Conservation (phyloP, 92 coral and sea anemone species). For the Desmophyllum pertusum region DNA sequence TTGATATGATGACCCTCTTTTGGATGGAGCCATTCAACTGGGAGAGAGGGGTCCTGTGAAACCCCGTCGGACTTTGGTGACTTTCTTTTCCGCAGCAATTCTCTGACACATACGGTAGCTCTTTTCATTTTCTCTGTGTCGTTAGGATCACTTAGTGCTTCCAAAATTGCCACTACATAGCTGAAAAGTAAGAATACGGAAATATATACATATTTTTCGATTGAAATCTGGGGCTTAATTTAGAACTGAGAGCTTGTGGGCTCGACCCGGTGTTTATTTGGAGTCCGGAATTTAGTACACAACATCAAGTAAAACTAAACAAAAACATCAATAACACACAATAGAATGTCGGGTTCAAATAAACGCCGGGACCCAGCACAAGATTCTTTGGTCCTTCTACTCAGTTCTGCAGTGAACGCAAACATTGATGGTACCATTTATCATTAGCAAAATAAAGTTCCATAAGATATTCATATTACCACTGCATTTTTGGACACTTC, state of each 20-base stretch:
- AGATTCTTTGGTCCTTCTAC: no score
- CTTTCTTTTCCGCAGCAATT: slow-evolving; percentile 54
- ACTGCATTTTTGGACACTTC: no score
- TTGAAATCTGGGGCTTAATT: no score
- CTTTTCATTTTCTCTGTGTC: slow-evolving; percentile 71
- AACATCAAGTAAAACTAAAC: not conserved
- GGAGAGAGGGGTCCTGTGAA: slow-evolving; percentile 60
- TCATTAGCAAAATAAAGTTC: not conserved
- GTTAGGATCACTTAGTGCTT: slow-evolving; percentile 71
- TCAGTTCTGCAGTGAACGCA: no score
- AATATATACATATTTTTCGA: no score
- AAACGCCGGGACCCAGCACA: no score
- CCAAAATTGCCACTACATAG: slow-evolving; percentile 73
- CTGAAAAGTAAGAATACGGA: slow-evolving; percentile 27
- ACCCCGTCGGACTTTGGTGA: slow-evolving; percentile 35
- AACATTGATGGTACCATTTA: not conserved
- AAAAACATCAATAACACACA: not conserved
- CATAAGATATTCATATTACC: no score
- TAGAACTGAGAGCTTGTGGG: no score
- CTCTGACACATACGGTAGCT: slow-evolving; percentile 47
- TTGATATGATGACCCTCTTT: slow-evolving; percentile 65
- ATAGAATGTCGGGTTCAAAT: no score
- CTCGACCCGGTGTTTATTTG: not conserved
- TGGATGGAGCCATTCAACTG: slow-evolving; percentile 81
- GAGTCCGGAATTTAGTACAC: not conserved